These are phyloP conservation scores for Cuculus canorus DNA, from an alignment of 2,797 vertebrate species.

Conservation along the genomic window DNA sequence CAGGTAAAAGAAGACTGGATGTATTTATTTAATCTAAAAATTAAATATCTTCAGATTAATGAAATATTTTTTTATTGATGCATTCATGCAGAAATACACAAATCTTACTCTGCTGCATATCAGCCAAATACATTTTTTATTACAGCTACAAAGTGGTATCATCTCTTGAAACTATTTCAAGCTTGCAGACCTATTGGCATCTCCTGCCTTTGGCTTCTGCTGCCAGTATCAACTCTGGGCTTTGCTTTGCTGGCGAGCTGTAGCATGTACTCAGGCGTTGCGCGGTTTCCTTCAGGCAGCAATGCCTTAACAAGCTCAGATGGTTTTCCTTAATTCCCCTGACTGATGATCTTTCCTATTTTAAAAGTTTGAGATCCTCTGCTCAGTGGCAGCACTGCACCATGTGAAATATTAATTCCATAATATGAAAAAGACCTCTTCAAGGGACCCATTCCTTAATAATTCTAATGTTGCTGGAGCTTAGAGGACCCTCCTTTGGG, in stretches of 20 bases:
- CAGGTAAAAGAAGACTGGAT: not conserved
- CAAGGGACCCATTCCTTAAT: not conserved
- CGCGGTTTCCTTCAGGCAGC: not conserved
- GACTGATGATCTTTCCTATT: not conserved
- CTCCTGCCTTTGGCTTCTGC: not conserved
- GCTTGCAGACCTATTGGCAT: not conserved
- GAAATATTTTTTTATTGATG: not conserved
- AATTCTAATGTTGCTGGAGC: not conserved
- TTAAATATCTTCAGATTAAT: not conserved
- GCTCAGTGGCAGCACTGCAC: not conserved
- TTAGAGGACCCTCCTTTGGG: not conserved
- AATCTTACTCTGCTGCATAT: not conserved
- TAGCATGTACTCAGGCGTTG: accelerated
- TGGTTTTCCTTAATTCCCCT: not conserved
- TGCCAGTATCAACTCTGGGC: not conserved
- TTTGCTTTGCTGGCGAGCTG: not conserved
- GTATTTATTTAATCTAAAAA: not conserved
- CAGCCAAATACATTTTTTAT: not conserved
- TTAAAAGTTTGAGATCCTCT: not conserved
- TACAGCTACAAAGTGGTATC: not conserved
- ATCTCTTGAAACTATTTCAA: not conserved
- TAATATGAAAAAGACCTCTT: not conserved
- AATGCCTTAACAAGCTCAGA: not conserved
- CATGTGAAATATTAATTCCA: not conserved
- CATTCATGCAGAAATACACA: not conserved